These are phyloP conservation scores for Heliconius ismenius DNA, from an alignment of 2,888 invertebrate genomes.

Conservation along the genomic window DNA sequence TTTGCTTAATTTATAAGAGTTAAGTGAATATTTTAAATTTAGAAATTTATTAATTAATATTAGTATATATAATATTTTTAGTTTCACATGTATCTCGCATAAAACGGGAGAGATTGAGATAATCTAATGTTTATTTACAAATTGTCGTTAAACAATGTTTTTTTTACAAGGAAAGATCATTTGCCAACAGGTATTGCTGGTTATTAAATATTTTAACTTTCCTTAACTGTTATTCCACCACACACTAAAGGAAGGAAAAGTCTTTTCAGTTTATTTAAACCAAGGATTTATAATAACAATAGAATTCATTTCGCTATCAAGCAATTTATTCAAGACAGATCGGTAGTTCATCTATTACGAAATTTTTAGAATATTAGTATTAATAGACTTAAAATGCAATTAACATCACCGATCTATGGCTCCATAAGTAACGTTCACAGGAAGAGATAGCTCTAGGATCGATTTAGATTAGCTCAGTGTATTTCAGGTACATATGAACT, in stretches of 20 bases:
- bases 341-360: neutral
- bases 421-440: neutral
- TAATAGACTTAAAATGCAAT: neutral
- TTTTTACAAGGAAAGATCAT: neutral
- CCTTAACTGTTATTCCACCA: too few relatives aligned
- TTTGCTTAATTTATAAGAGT: neutral
- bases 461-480: constrained; percentile 11
- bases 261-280: too few relatives aligned
- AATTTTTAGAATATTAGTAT: neutral
- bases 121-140: too few relatives aligned
- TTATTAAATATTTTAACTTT: too few relatives aligned
- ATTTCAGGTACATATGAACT: neutral
- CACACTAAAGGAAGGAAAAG: too few relatives aligned
- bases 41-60: too few relatives aligned
- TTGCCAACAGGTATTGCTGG: neutral
- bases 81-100: too few relatives aligned
- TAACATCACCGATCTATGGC: neutral
- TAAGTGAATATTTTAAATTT: too few relatives aligned
- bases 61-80: too few relatives aligned
- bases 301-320: neutral
- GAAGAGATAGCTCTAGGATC: neutral
- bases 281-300: too few relatives aligned
- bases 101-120: too few relatives aligned
- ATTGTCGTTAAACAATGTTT: neutral
- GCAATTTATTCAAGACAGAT: neutral